Conservation (phyloP, 2,797 vertebrate species). For the Rousettus madagascariensis region DNA sequence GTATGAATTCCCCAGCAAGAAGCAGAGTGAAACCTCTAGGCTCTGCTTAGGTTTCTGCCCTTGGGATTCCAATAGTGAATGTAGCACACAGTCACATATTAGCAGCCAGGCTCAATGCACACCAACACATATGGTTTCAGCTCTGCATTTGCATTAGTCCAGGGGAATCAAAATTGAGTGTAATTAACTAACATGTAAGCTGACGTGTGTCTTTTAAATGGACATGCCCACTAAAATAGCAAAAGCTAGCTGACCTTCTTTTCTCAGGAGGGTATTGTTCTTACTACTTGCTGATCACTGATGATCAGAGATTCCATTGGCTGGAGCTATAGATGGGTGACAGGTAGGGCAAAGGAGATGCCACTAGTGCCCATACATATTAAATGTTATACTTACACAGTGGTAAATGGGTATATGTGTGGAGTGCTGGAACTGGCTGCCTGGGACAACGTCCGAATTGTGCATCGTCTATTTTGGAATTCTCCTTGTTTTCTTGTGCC, state of each 20-base stretch:
- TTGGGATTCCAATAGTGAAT: background rate
- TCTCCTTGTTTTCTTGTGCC: background rate
- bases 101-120: background rate
- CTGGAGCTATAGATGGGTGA: background rate
- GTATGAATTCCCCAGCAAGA: background rate
- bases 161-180: background rate
- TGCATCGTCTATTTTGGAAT: background rate
- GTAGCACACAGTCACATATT: background rate
- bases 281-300: background rate
- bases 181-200: background rate
- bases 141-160: background rate
- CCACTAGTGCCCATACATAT: background rate
- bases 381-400: background rate
- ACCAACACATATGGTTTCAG: background rate
- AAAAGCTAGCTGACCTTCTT: background rate
- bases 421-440: background rate
- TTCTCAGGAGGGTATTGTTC: background rate
- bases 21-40: background rate
- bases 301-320: background rate
- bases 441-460: background rate
- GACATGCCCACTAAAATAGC: background rate
- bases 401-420: background rate
- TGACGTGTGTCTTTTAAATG: background rate
- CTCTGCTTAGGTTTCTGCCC: background rate
- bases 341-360: background rate